Evolutionary conservation across 1,140 invertebrate species (phyloP).

Genomic region (Dendroctonus ponderosae): DNA sequence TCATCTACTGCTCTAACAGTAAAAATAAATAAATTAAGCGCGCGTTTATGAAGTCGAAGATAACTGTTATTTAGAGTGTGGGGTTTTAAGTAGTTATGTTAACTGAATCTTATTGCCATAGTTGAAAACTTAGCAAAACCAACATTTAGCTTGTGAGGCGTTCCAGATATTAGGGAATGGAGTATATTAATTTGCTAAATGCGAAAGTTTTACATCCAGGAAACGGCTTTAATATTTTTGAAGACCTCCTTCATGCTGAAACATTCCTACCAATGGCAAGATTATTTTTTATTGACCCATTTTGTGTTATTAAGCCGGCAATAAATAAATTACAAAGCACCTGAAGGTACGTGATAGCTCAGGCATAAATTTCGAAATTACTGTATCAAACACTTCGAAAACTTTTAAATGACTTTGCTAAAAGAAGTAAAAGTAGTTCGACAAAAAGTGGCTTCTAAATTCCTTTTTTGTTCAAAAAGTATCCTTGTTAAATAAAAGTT

Average conservation of each 20-base stretch:
- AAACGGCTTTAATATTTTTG: conserved; percentile 7
- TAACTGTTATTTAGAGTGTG: no score
- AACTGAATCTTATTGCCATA: conserved; percentile 20
- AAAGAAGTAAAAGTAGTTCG: not conserved
- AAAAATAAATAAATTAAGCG: no score
- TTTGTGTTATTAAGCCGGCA: no score
- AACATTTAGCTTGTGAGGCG: conserved; percentile 19
- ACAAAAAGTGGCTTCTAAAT: not conserved
- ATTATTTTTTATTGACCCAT: no score
- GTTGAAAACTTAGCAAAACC: conserved; percentile 26
- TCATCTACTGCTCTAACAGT: no score
- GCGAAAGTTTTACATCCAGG: conserved; percentile 12
- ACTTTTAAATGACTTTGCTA: not conserved
- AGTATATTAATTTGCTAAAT: conserved; percentile 27
- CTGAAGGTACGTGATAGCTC: no score
- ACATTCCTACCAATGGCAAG: no score
- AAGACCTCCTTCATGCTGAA: not conserved
- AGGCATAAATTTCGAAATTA: no score
- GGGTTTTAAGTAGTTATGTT: not conserved
- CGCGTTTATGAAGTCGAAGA: no score
- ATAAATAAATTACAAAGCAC: no score
- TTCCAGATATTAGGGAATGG: conserved; percentile 25
- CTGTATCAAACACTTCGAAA: not conserved
- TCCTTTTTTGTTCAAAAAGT: conserved; percentile 11
- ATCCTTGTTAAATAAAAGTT: conserved; percentile 27